Conservation (phyloP, 2,797 vertebrate species). For the Bradypus variegatus region DNA sequence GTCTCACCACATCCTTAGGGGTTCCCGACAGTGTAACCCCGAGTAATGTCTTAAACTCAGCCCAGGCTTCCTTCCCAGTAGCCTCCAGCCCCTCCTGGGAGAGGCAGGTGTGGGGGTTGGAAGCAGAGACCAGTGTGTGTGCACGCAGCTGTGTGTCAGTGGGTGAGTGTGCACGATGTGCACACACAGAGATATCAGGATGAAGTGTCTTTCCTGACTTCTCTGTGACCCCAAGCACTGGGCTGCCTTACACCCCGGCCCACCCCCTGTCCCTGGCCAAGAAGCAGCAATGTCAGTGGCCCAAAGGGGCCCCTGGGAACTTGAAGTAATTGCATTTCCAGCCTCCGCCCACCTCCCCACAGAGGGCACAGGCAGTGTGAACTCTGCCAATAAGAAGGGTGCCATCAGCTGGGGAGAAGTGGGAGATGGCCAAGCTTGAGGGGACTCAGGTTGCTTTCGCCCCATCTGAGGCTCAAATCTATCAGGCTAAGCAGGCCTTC, state of each 20-base stretch:
- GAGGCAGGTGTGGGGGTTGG: neutral
- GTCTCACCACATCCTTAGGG: neutral
- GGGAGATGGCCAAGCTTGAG: neutral
- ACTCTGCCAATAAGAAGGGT: neutral
- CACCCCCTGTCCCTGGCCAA: constrained; percentile 13
- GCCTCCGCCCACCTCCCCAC: constrained; percentile 35
- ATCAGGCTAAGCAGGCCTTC: neutral
- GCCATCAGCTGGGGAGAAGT: neutral
- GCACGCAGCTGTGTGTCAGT: neutral
- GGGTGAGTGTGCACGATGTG: accelerated
- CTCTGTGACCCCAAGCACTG: constrained; percentile 6
- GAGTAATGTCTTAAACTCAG: neutral
- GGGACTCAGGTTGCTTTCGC: neutral
- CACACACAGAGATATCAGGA: neutral
- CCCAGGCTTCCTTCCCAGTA: neutral
- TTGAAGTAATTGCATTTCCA: constrained; percentile 33
- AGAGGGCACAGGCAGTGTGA: neutral
- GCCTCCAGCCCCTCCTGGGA: neutral
- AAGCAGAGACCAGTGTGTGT: neutral
- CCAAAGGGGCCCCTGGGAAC: constrained; percentile 31
- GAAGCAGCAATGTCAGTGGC: neutral
- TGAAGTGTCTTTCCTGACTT: neutral
- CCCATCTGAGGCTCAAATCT: neutral
- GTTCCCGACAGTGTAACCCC: neutral
- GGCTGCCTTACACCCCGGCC: neutral